Conservation (phyloP, 1,140 invertebrate genomes). For the Achatina immaculata region DNA sequence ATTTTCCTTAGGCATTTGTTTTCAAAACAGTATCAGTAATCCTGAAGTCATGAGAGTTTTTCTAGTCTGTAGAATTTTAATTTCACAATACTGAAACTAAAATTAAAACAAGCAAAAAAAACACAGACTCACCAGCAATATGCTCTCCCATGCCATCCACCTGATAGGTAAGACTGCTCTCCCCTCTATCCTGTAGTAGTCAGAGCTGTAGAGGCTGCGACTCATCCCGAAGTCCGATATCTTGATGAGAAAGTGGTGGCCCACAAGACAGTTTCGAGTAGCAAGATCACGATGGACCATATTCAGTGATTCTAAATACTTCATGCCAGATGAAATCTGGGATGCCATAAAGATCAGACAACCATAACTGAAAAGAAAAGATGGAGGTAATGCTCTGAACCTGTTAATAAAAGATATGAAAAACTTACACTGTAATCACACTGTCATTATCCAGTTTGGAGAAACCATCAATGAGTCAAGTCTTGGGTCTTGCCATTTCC, state of each 20-base stretch:
- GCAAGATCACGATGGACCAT: slow-evolving; percentile 85
- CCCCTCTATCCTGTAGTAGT: slow-evolving; percentile 87
- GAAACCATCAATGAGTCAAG: too few relatives aligned
- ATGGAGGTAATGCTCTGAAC: too few relatives aligned
- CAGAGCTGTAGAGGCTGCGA: slow-evolving; percentile 85
- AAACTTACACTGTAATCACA: too few relatives aligned
- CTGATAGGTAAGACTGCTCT: slow-evolving; percentile 84
- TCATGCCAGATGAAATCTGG: slow-evolving; percentile 90
- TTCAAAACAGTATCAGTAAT: too few relatives aligned
- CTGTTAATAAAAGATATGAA: too few relatives aligned
- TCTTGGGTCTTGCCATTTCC: too few relatives aligned
- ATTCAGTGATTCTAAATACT: slow-evolving; percentile 84
- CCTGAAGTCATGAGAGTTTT: too few relatives aligned
- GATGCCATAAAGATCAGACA: slow-evolving; percentile 85
- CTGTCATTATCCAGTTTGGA: too few relatives aligned
- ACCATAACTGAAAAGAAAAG: slow-evolving; percentile 77
- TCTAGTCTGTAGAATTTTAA: too few relatives aligned
- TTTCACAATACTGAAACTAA: too few relatives aligned
- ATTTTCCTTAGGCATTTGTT: too few relatives aligned
- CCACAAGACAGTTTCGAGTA: slow-evolving; percentile 86
- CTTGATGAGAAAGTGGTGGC: slow-evolving; percentile 87
- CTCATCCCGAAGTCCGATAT: slow-evolving; percentile 93
- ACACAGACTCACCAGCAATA: slow-evolving; percentile 79
- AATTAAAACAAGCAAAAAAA: background rate
- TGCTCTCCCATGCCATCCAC: slow-evolving; percentile 92